phyloP scores from a whole-genome alignment of 2,113 vertebrate species.

The Pipa parva region DNA sequence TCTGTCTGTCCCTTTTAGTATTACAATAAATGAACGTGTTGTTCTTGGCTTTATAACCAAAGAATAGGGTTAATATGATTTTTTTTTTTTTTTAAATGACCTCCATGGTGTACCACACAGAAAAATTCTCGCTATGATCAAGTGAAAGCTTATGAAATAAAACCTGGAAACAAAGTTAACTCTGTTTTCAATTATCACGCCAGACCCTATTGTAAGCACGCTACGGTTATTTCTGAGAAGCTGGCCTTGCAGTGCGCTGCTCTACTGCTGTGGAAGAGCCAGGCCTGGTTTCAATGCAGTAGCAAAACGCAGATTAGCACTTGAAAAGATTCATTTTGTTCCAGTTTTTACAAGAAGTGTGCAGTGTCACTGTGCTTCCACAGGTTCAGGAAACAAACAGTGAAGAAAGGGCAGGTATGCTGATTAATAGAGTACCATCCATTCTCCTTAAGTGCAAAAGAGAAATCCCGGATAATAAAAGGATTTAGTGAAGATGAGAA shows the following conservation, averaged over 20 bases:
- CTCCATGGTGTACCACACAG: not conserved
- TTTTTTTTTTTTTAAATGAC: not conserved
- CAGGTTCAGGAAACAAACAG: too few species aligned
- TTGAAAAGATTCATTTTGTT: not conserved
- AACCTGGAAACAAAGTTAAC: not conserved
- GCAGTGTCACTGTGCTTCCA: too few species aligned
- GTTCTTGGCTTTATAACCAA: too few species aligned
- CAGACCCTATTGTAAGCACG: not conserved
- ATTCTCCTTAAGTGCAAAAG: too few species aligned
- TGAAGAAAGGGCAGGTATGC: too few species aligned
- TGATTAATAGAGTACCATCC: too few species aligned
- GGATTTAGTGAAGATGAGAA: too few species aligned
- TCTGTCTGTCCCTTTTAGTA: too few species aligned
- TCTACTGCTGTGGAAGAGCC: not conserved
- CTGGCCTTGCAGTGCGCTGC: not conserved
- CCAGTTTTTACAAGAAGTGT: too few species aligned
- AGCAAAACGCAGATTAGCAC: not conserved
- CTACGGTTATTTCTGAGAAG: not conserved
- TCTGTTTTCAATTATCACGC: conserved; percentile 1
- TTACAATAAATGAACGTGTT: too few species aligned
- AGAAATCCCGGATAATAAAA: too few species aligned
- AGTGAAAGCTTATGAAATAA: not conserved
- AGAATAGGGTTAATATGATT: too few species aligned
- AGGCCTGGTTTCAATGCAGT: not conserved
- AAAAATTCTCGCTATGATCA: not conserved